Percentiles rank a stretch among this genome's conserved stretches.
Conservation (phyloP, 2,113 vertebrate genomes). For the Hippocampus barbouri region DNA sequence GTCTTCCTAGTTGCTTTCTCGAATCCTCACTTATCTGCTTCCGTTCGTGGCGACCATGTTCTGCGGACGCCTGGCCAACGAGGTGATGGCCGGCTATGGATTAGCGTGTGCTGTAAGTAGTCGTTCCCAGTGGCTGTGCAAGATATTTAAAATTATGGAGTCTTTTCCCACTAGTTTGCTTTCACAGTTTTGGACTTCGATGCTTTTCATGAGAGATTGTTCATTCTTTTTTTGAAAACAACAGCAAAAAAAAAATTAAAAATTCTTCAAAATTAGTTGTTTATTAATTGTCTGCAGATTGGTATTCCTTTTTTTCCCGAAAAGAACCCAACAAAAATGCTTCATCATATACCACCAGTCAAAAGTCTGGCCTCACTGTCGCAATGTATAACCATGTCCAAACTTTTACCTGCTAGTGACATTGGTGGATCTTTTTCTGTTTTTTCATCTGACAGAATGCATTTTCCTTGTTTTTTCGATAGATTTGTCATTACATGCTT, state of each 20-base stretch:
- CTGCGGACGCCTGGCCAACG: constrained; percentile 86
- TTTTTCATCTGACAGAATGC: neutral
- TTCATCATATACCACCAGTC: neutral
- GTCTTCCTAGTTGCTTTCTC: constrained; percentile 77
- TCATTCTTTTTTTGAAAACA: neutral
- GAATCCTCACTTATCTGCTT: constrained; percentile 83
- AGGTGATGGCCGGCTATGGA: constrained; percentile 82
- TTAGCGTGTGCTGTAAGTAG: constrained; percentile 81
- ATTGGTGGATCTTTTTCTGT: neutral
- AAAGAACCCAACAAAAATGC: neutral
- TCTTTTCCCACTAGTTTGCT: neutral
- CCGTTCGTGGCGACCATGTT: constrained; percentile 87
- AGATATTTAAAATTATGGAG: neutral
- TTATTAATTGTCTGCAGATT: no score
- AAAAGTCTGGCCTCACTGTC: no score
- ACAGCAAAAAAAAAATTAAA: no score
- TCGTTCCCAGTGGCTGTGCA: constrained; percentile 16
- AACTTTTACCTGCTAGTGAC: neutral
- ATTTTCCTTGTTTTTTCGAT: neutral
- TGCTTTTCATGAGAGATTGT: neutral
- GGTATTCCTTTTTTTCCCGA: neutral
- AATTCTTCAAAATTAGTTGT: no score
- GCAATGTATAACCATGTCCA: no score
- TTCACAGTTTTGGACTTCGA: no score
- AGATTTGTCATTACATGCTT: neutral